Percentiles rank a stretch among this genome's conserved stretches.
These are phyloP conservation scores for Motacilla tschutschensis DNA, from an alignment of 2,113 vertebrate genomes.

Conservation along the genomic window DNA sequence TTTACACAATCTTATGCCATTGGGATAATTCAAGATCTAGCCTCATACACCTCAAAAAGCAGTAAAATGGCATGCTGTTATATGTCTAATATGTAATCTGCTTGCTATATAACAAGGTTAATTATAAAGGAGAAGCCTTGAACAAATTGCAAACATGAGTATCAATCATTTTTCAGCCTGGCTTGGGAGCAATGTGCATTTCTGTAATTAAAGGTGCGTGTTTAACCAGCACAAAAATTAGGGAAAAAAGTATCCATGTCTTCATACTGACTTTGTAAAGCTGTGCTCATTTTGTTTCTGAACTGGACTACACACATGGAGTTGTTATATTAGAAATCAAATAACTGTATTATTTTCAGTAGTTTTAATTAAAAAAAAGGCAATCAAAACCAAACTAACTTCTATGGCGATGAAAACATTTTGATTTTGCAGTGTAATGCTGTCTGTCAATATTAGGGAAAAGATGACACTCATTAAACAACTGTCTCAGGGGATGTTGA, in stretches of 20 bases:
- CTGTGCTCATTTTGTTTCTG: background rate
- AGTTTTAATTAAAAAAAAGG: background rate
- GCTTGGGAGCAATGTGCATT: background rate
- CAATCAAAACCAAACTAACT: background rate
- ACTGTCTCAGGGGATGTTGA: background rate
- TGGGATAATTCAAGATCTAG: background rate
- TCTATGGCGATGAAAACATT: background rate
- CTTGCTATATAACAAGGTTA: background rate
- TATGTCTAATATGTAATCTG: background rate
- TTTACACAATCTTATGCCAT: background rate
- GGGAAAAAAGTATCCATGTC: background rate
- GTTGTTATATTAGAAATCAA: background rate
- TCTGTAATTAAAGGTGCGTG: slow-evolving; percentile 6
- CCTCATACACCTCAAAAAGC: background rate
- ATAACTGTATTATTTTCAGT: background rate
- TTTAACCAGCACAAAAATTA: background rate
- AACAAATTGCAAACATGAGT: slow-evolving; percentile 32
- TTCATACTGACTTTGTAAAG: background rate
- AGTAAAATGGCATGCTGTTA: background rate
- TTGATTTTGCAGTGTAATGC: background rate
- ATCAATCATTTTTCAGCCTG: background rate
- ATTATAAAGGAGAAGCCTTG: slow-evolving; percentile 21
- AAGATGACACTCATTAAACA: background rate
- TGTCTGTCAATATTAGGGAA: background rate
- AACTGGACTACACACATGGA: background rate